Evolutionary conservation across 2,797 vertebrate species (phyloP).

Genomic region (Sebastes elongatus): DNA sequence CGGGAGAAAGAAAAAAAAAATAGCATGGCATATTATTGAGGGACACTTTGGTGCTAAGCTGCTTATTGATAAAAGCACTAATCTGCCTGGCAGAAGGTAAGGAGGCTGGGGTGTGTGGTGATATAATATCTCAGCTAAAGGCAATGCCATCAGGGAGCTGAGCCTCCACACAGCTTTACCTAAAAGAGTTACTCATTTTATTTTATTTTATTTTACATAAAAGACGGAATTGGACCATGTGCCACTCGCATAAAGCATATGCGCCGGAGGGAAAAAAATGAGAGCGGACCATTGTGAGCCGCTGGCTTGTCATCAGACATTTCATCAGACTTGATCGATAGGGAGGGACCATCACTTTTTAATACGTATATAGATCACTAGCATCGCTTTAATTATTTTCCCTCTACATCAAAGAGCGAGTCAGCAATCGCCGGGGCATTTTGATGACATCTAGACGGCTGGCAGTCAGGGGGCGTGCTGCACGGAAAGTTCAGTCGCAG

Average conservation of each 20-base stretch:
- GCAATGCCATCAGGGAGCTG: slow-evolving; percentile 81
- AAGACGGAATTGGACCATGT: slow-evolving; percentile 64
- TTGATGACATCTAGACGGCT: slow-evolving; percentile 66
- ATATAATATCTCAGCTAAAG: slow-evolving; percentile 85
- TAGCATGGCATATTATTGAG: slow-evolving; percentile 83
- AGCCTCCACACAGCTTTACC: slow-evolving; percentile 79
- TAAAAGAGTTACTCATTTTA: slow-evolving; percentile 77
- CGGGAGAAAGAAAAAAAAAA: slow-evolving; percentile 55
- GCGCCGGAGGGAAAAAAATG: slow-evolving; percentile 30
- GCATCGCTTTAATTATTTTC: slow-evolving; percentile 72
- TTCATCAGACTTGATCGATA: slow-evolving; percentile 69
- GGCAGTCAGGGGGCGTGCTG: slow-evolving; percentile 31
- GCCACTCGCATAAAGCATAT: slow-evolving; percentile 40
- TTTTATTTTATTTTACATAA: slow-evolving; percentile 65
- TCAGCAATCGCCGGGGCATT: slow-evolving; percentile 60
- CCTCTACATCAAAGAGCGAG: slow-evolving; percentile 61
- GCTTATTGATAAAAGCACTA: slow-evolving; percentile 89
- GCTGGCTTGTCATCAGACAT: slow-evolving; percentile 66
- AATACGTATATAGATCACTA: slow-evolving; percentile 63
- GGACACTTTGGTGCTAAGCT: slow-evolving; percentile 86
- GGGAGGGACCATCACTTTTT: slow-evolving; percentile 66
- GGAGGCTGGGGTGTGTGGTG: slow-evolving; percentile 79
- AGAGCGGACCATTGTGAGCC: slow-evolving; percentile 42
- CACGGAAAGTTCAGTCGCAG: slow-evolving; percentile 35
- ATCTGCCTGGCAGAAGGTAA: slow-evolving; percentile 87